phyloP scores from a whole-genome alignment of 2,113 vertebrate genomes.

The Smithornis capensis region DNA sequence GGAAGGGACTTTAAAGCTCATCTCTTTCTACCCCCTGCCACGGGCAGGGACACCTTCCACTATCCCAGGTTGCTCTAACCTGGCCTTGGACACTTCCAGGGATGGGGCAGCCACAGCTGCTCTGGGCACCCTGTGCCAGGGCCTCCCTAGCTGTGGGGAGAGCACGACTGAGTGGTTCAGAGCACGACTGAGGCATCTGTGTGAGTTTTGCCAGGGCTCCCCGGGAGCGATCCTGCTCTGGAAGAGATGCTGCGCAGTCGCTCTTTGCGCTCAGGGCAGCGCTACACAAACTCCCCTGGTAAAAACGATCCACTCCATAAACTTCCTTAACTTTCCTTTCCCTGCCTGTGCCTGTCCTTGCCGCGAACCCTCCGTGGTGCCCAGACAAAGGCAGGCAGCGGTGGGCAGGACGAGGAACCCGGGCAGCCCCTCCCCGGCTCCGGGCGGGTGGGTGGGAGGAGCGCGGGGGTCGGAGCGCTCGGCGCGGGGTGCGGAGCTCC shows the following conservation, averaged over 20 bases:
- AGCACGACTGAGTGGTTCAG: too few species aligned
- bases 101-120: background rate
- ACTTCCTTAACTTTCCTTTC: background rate
- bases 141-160: too few species aligned
- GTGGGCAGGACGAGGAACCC: constrained; percentile 25
- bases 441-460: background rate
- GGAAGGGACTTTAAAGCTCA: background rate
- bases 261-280: background rate
- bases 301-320: background rate
- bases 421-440: constrained; percentile 18
- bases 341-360: background rate
- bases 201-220: background rate
- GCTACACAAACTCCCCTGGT: background rate
- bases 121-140: background rate
- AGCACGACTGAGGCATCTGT: accelerated
- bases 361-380: background rate
- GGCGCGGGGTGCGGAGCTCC: background rate
- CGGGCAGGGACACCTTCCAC: background rate
- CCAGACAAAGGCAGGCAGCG: constrained; percentile 40
- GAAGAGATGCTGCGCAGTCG: background rate
- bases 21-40: background rate
- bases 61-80: background rate
- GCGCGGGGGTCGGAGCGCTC: background rate
- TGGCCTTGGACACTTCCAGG: background rate
- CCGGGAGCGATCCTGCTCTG: background rate